Evolutionary conservation across 2,888 invertebrate genomes (phyloP), one percentile per base, ranked within the genome.

Genomic region (Therioaphis trifolii): DNA sequence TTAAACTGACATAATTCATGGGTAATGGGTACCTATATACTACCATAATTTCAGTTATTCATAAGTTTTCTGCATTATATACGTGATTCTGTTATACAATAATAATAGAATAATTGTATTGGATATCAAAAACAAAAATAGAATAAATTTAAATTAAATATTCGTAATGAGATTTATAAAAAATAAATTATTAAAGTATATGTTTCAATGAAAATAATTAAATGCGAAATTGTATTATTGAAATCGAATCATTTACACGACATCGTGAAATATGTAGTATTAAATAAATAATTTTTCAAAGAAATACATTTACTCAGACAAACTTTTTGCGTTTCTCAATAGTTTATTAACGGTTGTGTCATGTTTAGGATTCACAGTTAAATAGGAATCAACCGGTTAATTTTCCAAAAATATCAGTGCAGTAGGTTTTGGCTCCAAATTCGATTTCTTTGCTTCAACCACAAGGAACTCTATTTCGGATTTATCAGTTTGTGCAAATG

Each of bases 401-500:
- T 24, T 82, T 52, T 96, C 95, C 90, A 96, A 90, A 90, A 96
- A 96, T 90, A 96, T 95, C 86, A 95, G 91, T 87, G 96, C 95
- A 88, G 96, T 95, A 87, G 95, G 96, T 91, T 96, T 96, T 87
- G 95, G 95, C 90, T 96, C 96, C 90, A 95, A 91, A 90, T 96
- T 95, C 88, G 95, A 95, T 90, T 95, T 95, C 90, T 96, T 96
- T 87, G 96, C 95, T 91, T 96, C 96, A 86, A 96, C 93, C 87
- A 98, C 97, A 88, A 97, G 92, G 90, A 98, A 96, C 90, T 96
- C 96, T 90, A 97, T 96, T 89, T 95, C 94, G 89, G 93, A 92
- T 88, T 95, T 93, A 88, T 95, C 94, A 88, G 94, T 92, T 89
- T 96, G 93, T 84, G 96, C 96, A 90, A 96, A 98, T 86, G 96